These are phyloP conservation scores for Opisthocomus hoazin DNA, from an alignment of 2,113 vertebrate genomes.

Conservation along the genomic window DNA sequence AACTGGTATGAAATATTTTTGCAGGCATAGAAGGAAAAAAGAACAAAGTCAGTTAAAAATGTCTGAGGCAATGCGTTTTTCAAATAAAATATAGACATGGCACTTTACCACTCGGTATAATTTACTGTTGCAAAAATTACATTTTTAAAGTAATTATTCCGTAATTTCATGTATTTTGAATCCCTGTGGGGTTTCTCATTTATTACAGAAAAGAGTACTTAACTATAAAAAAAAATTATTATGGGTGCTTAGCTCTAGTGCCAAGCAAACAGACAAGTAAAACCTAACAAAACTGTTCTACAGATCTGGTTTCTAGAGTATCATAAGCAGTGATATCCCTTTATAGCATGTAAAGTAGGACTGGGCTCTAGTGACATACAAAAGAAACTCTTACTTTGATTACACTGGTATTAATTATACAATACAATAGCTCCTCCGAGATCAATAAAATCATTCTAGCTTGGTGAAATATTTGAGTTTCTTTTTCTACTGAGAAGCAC, in stretches of 20 bases:
- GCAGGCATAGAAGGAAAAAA: not conserved
- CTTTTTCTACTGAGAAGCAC: not conserved
- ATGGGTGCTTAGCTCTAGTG: not conserved
- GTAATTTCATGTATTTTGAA: not conserved
- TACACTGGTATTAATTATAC: conserved; percentile 24
- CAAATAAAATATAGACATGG: not conserved
- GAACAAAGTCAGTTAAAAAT: not conserved
- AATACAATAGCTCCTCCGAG: conserved; percentile 27
- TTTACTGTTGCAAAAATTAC: not conserved
- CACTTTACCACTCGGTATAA: not conserved
- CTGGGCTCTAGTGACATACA: not conserved
- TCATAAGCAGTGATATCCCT: not conserved
- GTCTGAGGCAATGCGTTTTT: not conserved
- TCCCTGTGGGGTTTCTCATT: not conserved
- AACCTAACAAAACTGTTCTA: not conserved
- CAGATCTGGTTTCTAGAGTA: not conserved
- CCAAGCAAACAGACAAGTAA: not conserved
- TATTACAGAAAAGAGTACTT: not conserved
- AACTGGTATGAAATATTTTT: not conserved
- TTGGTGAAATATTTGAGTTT: not conserved
- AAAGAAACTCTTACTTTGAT: conserved; percentile 11
- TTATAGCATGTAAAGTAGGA: not conserved
- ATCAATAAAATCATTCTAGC: not conserved
- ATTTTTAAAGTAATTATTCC: not conserved
- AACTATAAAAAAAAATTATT: not conserved